Conservation (phyloP, 2,888 invertebrate genomes). For the Oasisia sp. region DNA sequence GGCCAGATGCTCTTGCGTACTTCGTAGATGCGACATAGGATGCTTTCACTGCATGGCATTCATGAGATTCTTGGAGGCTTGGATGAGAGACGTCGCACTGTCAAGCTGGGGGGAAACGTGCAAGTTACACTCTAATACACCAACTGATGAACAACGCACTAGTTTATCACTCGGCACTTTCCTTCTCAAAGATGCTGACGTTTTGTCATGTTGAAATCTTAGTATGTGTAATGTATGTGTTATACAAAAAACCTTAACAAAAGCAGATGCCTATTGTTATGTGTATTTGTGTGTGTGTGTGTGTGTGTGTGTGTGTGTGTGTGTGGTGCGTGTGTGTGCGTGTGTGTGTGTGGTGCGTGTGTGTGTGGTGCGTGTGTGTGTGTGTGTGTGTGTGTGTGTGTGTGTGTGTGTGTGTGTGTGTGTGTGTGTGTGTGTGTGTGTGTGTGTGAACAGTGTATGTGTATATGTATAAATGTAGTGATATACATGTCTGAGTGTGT, state of each 20-base stretch:
- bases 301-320: too few relatives aligned
- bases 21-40: constrained; percentile 99
- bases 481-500: too few relatives aligned
- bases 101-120: constrained; percentile 76
- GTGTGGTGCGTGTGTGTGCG: too few relatives aligned
- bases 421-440: too few relatives aligned
- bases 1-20: constrained; percentile 68
- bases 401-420: too few relatives aligned
- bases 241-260: background rate
- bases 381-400: too few relatives aligned
- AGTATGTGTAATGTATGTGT: too few relatives aligned
- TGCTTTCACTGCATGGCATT: constrained; percentile 99
- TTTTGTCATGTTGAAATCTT: background rate
- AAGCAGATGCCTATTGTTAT: background rate
- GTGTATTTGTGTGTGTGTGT: too few relatives aligned
- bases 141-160: background rate
- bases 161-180: background rate
- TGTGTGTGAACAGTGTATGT: too few relatives aligned
- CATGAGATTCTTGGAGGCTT: constrained; percentile 99
- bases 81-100: constrained; percentile 97
- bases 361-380: too few relatives aligned
- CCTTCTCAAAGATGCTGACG: background rate
- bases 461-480: too few relatives aligned
- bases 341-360: too few relatives aligned
- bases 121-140: background rate